A percentile compares a stretch with the other conserved stretches of the same genome.
phyloP scores from a whole-genome alignment of 2,797 vertebrate species.

The Ambastaia sidthimunki region DNA sequence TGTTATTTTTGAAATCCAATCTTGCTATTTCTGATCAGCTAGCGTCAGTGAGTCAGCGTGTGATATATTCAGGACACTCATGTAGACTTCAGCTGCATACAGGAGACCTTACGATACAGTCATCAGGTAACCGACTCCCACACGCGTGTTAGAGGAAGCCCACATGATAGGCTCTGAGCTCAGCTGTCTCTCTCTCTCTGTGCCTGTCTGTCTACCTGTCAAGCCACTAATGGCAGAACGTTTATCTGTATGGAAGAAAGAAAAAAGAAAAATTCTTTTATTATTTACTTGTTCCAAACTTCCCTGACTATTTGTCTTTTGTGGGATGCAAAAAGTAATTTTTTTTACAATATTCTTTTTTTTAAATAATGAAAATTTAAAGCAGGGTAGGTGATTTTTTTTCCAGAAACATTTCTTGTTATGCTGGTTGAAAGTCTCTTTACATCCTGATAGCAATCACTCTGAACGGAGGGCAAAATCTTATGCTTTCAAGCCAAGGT shows the following conservation, averaged over 20 bases:
- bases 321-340: too few relatives aligned
- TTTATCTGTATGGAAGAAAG: neutral
- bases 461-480: too few relatives aligned
- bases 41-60: conserved; percentile 9
- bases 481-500: too few relatives aligned
- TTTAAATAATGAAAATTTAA: too few relatives aligned
- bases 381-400: too few relatives aligned
- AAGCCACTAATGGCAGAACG: neutral
- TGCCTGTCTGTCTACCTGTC: neutral
- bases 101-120: neutral
- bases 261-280: neutral
- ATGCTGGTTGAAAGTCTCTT: too few relatives aligned
- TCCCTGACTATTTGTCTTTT: too few relatives aligned
- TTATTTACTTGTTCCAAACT: too few relatives aligned
- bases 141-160: conserved; percentile 15
- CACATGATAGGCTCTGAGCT: neutral
- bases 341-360: too few relatives aligned
- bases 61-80: conserved; percentile 19
- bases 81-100: conserved; percentile 3
- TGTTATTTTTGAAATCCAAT: neutral
- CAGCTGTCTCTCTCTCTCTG: neutral
- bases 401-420: too few relatives aligned
- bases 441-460: too few relatives aligned
- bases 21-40: neutral
- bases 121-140: conserved; percentile 19